Percentiles rank a stretch among this genome's conserved stretches.
Evolutionary conservation across 1,140 invertebrate genomes (phyloP).

Genomic region (Zaprionus lachaisei): DNA sequence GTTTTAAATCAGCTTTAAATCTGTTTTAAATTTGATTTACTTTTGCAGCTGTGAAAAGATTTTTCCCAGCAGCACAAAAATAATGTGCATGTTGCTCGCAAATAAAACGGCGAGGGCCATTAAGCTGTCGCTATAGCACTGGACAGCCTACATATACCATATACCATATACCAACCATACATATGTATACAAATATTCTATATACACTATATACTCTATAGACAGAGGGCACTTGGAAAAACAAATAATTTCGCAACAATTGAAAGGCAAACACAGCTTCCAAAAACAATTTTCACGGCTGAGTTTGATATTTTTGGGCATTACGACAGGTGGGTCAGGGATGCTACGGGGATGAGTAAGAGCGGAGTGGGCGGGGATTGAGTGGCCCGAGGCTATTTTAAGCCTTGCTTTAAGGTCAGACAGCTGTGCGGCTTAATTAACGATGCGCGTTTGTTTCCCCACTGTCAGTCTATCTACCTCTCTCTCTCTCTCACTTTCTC

Average conservation of each 20-base stretch:
- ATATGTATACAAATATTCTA: background rate
- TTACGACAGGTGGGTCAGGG: conserved; percentile 18
- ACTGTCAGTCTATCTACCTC: background rate
- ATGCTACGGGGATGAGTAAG: background rate
- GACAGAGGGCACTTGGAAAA: background rate
- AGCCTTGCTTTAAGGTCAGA: conserved; percentile 19
- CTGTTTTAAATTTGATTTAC: background rate
- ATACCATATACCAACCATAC: background rate
- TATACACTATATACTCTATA: background rate
- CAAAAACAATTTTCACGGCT: background rate
- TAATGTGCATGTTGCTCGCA: conserved; percentile 21
- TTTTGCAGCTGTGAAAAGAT: background rate
- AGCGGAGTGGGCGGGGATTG: background rate
- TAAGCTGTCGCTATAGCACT: background rate
- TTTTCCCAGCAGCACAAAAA: background rate
- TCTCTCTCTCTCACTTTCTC: background rate
- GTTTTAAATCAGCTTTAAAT: background rate
- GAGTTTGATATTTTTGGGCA: conserved; percentile 22
- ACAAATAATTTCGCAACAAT: conserved; percentile 6
- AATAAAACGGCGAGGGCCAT: conserved; percentile 19
- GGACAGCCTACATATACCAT: background rate
- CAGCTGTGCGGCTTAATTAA: conserved; percentile 20
- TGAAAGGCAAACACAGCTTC: background rate
- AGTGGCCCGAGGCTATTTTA: background rate
- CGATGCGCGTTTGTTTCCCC: background rate